Percentiles rank a stretch among this genome's conserved stretches.
phyloP scores from a whole-genome alignment of 1,140 invertebrate genomes.

The Odontomachus brunneus region DNA sequence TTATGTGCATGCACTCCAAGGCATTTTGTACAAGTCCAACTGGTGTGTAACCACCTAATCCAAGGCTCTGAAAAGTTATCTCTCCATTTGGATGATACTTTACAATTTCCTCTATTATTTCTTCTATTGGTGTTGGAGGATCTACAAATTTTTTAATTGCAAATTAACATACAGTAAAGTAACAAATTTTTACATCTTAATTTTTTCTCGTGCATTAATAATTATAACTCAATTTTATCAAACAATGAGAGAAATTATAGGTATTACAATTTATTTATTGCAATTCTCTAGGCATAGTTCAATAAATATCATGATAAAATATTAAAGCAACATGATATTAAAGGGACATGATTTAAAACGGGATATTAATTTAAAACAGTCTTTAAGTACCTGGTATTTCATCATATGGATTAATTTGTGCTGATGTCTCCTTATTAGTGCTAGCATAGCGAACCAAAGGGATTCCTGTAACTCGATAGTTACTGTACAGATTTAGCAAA shows the following conservation, averaged over 20 bases:
- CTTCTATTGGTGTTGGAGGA: slow-evolving; percentile 67
- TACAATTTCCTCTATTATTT: slow-evolving; percentile 83
- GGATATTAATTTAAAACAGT: neutral
- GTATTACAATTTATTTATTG: neutral
- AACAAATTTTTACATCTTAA: neutral
- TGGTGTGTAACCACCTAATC: slow-evolving; percentile 92
- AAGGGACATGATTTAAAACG: neutral
- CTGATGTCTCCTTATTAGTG: neutral
- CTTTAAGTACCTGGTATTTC: slow-evolving; percentile 64
- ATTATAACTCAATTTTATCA: slow-evolving; percentile 1
- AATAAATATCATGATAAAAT: neutral
- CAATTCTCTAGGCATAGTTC: neutral
- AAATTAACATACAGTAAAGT: neutral
- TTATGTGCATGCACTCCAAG: slow-evolving; percentile 93
- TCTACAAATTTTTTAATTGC: slow-evolving; percentile 34
- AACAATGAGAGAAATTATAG: neutral
- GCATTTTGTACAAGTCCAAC: slow-evolving; percentile 91
- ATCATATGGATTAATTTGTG: slow-evolving; percentile 9
- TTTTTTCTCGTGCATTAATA: neutral
- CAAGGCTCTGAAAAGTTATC: slow-evolving; percentile 91
- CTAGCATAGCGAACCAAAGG: slow-evolving; percentile 60
- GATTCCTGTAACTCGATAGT: slow-evolving; percentile 32
- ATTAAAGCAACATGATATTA: neutral
- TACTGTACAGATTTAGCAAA: neutral
- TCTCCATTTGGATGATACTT: slow-evolving; percentile 87